Conservation (phyloP, 2,113 vertebrate genomes). For the Melospiza georgiana region DNA sequence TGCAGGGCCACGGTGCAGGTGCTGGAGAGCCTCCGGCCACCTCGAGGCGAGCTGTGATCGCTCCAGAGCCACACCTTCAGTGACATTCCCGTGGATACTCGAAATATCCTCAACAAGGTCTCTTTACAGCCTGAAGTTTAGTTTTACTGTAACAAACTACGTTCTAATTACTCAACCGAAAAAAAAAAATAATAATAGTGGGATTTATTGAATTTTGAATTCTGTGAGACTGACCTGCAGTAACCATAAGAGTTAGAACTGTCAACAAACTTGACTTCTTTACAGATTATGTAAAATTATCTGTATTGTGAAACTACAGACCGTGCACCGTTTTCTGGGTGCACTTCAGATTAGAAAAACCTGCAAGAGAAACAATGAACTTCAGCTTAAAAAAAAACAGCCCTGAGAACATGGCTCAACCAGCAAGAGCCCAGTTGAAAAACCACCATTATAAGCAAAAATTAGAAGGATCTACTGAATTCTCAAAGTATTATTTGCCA, state of each 20-base stretch:
- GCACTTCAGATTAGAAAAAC: conserved; percentile 66
- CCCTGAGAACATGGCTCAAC: conserved; percentile 81
- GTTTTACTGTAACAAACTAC: conserved; percentile 58
- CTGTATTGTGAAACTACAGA: conserved; percentile 49
- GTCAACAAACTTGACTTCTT: conserved; percentile 53
- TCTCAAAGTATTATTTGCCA: conserved; percentile 62
- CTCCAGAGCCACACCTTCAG: background rate
- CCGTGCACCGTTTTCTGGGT: conserved; percentile 13
- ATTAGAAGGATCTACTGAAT: conserved; percentile 68
- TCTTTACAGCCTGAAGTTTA: background rate
- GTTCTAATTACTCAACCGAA: conserved; percentile 19
- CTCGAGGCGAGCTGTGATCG: too few relatives aligned
- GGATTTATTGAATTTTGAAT: conserved; percentile 39
- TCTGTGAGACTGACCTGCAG: conserved; percentile 61
- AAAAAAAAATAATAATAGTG: background rate
- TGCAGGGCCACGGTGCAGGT: background rate
- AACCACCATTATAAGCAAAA: conserved; percentile 68
- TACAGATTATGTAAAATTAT: conserved; percentile 61
- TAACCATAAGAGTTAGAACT: conserved; percentile 49
- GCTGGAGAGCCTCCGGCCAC: background rate
- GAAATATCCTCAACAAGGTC: background rate
- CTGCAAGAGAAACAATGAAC: conserved; percentile 71
- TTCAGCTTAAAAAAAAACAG: conserved; percentile 75
- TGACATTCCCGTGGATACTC: background rate
- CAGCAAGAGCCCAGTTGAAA: conserved; percentile 75